Evolutionary conservation across 1,140 invertebrate genomes (phyloP).

Genomic region (Cardiocondyla obscurior): DNA sequence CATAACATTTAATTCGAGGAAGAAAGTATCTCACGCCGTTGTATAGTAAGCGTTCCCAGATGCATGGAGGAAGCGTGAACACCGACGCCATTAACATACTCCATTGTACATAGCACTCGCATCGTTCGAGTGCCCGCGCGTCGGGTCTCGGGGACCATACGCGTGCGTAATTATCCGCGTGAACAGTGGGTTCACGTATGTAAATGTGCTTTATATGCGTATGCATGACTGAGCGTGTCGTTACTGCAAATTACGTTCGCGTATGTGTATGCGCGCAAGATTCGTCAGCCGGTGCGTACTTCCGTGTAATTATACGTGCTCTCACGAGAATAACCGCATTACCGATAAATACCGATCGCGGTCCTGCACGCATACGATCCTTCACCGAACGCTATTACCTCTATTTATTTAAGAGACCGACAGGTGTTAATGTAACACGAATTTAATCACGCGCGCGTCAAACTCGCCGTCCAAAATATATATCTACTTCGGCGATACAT

Average conservation of each 20-base stretch:
- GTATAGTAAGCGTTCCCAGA: not conserved
- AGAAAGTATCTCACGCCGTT: not conserved
- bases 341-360: conserved; percentile 36
- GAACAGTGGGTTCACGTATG: conserved; percentile 68
- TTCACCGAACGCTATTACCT: not conserved
- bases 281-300: conserved; percentile 41
- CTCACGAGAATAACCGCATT: conserved; percentile 37
- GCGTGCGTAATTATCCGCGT: conserved; percentile 66
- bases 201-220: conserved; percentile 63
- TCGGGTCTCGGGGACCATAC: conserved; percentile 16
- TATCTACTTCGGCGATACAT: not conserved
- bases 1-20: not conserved
- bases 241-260: conserved; percentile 67
- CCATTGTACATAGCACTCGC: conserved; percentile 24
- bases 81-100: conserved; percentile 14
- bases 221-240: conserved; percentile 62
- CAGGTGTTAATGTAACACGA: not conserved
- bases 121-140: conserved; percentile 23
- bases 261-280: conserved; percentile 47
- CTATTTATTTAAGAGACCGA: not conserved
- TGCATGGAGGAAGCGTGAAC: not conserved
- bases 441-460: not conserved
- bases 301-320: conserved; percentile 49
- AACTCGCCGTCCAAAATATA: not conserved
- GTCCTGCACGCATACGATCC: not conserved